phyloP scores from a whole-genome alignment of 1,140 invertebrate genomes.

The Dufourea novaeangliae region DNA sequence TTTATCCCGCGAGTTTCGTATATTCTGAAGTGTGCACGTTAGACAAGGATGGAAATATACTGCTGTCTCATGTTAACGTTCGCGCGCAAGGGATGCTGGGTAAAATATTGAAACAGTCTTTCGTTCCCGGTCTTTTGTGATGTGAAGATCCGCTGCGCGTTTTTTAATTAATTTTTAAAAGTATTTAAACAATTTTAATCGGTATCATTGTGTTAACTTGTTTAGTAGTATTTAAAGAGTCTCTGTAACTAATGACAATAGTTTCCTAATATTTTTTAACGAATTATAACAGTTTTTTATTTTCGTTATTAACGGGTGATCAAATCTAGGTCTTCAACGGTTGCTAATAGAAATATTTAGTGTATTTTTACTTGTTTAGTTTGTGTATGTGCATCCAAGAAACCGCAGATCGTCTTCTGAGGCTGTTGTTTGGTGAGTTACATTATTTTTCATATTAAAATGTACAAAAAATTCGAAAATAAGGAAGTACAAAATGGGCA shows the following conservation, averaged over 20 bases:
- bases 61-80: not conserved
- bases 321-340: not conserved
- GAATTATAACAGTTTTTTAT: not conserved
- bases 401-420: too few relatives aligned
- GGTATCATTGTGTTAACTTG: too few relatives aligned
- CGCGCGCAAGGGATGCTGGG: not conserved
- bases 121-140: not conserved
- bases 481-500: slow-evolving; percentile 27
- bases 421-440: not conserved
- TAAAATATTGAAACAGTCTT: not conserved
- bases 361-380: too few relatives aligned
- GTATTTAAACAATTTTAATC: too few relatives aligned
- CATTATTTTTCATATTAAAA: not conserved
- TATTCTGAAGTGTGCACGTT: too few relatives aligned
- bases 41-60: too few relatives aligned
- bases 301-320: not conserved
- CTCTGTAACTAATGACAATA: too few relatives aligned
- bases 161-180: not conserved
- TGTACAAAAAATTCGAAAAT: not conserved
- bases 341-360: not conserved
- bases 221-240: too few relatives aligned
- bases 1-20: too few relatives aligned
- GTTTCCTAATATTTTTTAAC: too few relatives aligned
- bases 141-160: not conserved
- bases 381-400: too few relatives aligned